Base-by-base conservation (phyloP, 2,113 vertebrate genomes). In the Casuarius casuarius region DNA sequence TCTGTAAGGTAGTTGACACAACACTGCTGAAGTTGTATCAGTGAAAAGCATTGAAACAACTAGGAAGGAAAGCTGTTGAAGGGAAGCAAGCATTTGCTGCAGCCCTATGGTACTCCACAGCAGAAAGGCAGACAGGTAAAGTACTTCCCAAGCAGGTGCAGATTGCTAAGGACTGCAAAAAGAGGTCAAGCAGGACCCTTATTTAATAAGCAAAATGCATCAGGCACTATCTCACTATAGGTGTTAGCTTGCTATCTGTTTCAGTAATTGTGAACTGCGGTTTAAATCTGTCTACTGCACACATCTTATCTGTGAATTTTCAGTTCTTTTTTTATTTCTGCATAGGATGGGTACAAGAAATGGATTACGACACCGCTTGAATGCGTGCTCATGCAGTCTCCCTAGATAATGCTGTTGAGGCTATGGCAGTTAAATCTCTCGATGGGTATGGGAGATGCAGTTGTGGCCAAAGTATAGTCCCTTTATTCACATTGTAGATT, bases 401-500 rank as follows among this genome's bases (percentile, higher is more conserved):
- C 20, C 46, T 66, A 71, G 35, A 21, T 51, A 19, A 84, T 12
- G 46, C n/a, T 54, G 12, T 93, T 82, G 91, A 73, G 62, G 62
- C 21, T 67, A 42, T 12, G 58, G 29, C 31, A 81, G 3, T 90
- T 59, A 82, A 94, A 74, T 79, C 71, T 77, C 23, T 25, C 62
- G 6, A 46, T 67, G 25, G 29, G 20, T 40, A 17, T 44, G 5
- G 2, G 7, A 76, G 17, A 9, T 61, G 9, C 52, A 33, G 26
- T 40, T 86, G 12, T 54, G 14, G 23, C 21, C 72, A 51, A 72
- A 88, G 73, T 51, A 42, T 16, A 31, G 14, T 70, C 35, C 11
- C 5, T 2, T 44, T 3, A 28, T 20, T 72, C 62, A 35, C 13
- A 2, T 0, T 33, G 23, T 48, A 5, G 33, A n/a, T 35, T 51